Conservation (phyloP, 2,888 invertebrate genomes). For the Pseudococcus jackbeardsleyi region DNA sequence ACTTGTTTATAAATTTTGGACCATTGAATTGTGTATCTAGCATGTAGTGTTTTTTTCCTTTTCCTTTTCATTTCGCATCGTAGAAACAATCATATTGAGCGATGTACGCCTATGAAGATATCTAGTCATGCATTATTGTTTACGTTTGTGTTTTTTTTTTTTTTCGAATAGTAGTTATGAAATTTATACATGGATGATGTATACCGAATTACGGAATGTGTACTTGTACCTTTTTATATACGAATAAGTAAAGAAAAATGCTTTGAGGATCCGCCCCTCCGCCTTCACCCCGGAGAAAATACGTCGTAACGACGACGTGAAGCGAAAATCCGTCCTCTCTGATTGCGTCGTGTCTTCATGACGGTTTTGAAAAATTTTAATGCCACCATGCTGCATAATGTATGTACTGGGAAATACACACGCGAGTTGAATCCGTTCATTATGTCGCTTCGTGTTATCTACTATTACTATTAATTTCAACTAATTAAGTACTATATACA, state of each 20-base stretch:
- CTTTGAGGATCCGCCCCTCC: neutral
- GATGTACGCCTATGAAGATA: neutral
- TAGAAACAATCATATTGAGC: slow-evolving; percentile 8
- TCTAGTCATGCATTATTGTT: slow-evolving; percentile 12
- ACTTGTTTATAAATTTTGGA: neutral
- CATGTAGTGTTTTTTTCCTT: neutral
- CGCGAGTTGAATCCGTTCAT: neutral
- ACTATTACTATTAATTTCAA: neutral
- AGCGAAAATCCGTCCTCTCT: neutral
- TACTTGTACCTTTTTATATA: neutral
- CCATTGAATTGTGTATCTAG: neutral
- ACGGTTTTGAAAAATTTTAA: neutral
- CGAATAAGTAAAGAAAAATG: neutral
- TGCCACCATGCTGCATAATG: neutral
- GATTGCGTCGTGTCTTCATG: neutral
- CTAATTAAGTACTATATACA: neutral
- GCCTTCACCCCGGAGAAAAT: neutral
- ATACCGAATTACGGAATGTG: neutral
- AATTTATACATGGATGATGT: neutral
- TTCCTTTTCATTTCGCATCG: neutral
- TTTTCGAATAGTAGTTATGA: neutral
- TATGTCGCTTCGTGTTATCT: neutral
- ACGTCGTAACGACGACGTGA: neutral
- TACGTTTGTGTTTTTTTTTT: neutral
- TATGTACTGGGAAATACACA: neutral